Conservation (phyloP, 2,797 vertebrate genomes). For the Myotis vivesi region DNA sequence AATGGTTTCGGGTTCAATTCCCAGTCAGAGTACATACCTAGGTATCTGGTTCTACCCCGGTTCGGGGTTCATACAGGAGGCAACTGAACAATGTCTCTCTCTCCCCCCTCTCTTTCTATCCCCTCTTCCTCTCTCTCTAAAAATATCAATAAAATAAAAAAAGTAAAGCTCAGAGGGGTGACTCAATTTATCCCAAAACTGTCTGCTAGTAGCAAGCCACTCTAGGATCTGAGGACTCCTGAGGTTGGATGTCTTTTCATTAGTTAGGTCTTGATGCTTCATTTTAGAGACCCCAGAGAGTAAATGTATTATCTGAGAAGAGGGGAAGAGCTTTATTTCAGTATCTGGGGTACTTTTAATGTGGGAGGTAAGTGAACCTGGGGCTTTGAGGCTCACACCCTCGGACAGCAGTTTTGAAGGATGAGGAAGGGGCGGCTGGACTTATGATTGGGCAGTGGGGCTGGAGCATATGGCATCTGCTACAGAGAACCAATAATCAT, state of each 20-base stretch:
- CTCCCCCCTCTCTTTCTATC: neutral
- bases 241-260: neutral
- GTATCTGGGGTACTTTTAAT: neutral
- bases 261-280: neutral
- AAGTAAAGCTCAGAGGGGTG: neutral
- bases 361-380: neutral
- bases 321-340: neutral
- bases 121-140: neutral
- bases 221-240: neutral
- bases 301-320: neutral
- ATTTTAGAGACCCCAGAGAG: neutral
- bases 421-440: neutral
- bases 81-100: neutral
- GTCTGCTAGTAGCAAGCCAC: neutral
- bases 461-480: fast-evolving
- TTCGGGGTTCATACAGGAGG: neutral
- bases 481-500: neutral
- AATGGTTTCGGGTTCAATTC: too few species aligned
- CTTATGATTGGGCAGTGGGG: neutral
- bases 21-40: neutral
- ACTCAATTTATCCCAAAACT: neutral
- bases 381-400: neutral
- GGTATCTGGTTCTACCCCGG: neutral
- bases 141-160: neutral
- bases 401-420: neutral